Evolutionary conservation across 2,113 vertebrate species (phyloP), one percentile per base, ranked within the genome.

Genomic region (Alces alces): DNA sequence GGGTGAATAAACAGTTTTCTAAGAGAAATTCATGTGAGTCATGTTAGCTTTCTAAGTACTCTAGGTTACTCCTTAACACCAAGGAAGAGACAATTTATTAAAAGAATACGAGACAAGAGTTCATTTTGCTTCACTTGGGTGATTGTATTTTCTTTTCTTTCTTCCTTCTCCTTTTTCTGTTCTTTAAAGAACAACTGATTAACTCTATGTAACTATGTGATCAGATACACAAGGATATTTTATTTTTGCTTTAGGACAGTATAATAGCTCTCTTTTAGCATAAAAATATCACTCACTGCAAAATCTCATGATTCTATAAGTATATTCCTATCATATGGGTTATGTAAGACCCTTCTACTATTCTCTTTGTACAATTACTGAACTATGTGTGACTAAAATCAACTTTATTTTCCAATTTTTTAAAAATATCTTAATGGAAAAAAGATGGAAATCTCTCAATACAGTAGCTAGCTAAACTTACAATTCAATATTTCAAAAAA

Each of bases 1-100:
- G 25, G 9, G 66, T 93, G n/a, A 86, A 91, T 76, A 95, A 96
- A 78, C 11, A 61, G 36, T 96, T 92, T 95, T 95, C 47, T 66
- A 13, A 1, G 17, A 50, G 79, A 57, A 97, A 96, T 17, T 96
- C 61, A 64, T 86, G 14, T 95, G 95, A 86, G 25, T 79, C 17
- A 10, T 36, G 58, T 84, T 83, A 84, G 45, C 66, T 93, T 79
- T 88, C 43, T 21, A 84, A 85, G 12, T 60, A 25, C 36, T 66
- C 30, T 73, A 66, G 45, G 66, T 96, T 82, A 79, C 30, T 50
- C 80, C 64, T 93, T 88, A 95, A 73, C 13, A 92, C 14, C 52
- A 36, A 47, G 43, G 52, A 93, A 92, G 52, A 60, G 43, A 54
- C 2, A 55, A 1, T 94, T 85, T 86, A 89, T 84, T 86, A 58